Evolutionary conservation across 2,888 invertebrate species (phyloP).

Genomic region (Agonopterix alstromeriana): DNA sequence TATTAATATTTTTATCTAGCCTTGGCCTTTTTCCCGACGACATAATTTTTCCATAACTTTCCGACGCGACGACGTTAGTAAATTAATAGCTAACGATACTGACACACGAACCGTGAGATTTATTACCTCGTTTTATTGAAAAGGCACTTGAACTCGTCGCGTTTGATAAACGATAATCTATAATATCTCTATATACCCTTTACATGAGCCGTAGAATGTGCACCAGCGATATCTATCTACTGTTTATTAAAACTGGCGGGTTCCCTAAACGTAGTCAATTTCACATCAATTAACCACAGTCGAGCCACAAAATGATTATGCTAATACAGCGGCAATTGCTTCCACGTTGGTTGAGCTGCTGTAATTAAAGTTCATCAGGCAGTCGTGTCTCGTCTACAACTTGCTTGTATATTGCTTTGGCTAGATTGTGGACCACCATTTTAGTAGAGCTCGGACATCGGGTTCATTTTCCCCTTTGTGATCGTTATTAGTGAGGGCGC

Average conservation of each 20-base stretch:
- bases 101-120: background rate
- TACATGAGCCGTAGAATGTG: too few species aligned
- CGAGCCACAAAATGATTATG: conserved; percentile 49
- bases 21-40: conserved; percentile 15
- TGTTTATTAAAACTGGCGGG: too few species aligned
- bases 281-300: conserved; percentile 39
- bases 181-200: too few species aligned
- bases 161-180: too few species aligned
- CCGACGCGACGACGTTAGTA: conserved; percentile 4
- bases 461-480: background rate
- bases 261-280: conserved; percentile 25
- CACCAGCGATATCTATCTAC: too few species aligned
- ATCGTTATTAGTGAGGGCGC: conserved; percentile 1
- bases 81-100: background rate
- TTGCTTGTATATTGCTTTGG: conserved; percentile 27
- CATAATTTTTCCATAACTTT: conserved; percentile 33
- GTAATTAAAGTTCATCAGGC: conserved; percentile 58
- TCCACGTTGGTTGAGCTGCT: conserved; percentile 37
- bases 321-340: conserved; percentile 52
- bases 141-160: too few species aligned
- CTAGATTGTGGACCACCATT: background rate
- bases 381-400: conserved; percentile 45
- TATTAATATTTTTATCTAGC: conserved; percentile 45
- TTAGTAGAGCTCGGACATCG: background rate
- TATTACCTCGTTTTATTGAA: too few species aligned